phyloP scores from a whole-genome alignment of 2,888 invertebrate genomes.

The Platycheirus rosarum region DNA sequence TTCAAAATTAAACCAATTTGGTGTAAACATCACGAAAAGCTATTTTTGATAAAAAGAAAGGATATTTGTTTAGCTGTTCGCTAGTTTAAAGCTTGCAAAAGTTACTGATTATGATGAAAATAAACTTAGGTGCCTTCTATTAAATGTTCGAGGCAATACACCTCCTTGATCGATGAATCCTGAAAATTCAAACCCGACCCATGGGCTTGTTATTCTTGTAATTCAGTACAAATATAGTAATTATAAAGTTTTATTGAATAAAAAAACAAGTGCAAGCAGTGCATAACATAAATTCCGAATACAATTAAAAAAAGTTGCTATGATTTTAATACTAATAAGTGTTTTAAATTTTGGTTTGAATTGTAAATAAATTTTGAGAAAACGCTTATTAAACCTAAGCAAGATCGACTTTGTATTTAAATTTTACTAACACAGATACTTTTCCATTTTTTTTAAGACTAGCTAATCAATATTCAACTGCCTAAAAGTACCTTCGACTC shows the following conservation, averaged over 20 bases:
- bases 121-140: too few species aligned
- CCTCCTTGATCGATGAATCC: too few species aligned
- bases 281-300: slow-evolving; percentile 43
- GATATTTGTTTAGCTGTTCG: too few species aligned
- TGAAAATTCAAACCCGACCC: too few species aligned
- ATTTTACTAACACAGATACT: slow-evolving; percentile 21
- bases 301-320: slow-evolving; percentile 27
- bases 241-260: slow-evolving; percentile 46
- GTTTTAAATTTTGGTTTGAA: slow-evolving; percentile 6
- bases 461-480: slow-evolving; percentile 90
- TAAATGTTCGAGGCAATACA: too few species aligned
- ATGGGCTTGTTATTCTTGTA: too few species aligned
- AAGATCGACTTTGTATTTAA: slow-evolving; percentile 29
- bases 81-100: too few species aligned
- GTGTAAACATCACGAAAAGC: too few species aligned
- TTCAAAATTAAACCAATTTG: too few species aligned
- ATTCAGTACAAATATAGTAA: too few species aligned
- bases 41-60: too few species aligned
- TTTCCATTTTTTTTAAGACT: not conserved
- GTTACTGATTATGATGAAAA: too few species aligned
- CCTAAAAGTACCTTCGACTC: slow-evolving; percentile 94
- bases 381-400: slow-evolving; percentile 72
- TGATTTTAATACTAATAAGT: not conserved
- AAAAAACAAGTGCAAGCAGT: slow-evolving; percentile 58
- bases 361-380: slow-evolving; percentile 40